phyloP scores from a whole-genome alignment of 2,888 invertebrate species.

The Busseola fusca region DNA sequence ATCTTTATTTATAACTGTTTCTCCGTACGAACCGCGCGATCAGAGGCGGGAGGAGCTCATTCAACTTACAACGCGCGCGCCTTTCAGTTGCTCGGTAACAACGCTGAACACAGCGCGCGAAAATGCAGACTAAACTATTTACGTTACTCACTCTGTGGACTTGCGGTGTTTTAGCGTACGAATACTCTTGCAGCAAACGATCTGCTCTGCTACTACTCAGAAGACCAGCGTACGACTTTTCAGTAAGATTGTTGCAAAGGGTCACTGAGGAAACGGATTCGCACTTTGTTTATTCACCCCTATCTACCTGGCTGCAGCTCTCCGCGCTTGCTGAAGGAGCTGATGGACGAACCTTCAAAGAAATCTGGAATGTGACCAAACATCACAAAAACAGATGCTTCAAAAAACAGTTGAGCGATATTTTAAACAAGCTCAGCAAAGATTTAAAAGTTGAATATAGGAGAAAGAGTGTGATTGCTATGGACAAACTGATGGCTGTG shows the following conservation, averaged over 20 bases:
- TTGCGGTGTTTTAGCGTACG: conserved; percentile 39
- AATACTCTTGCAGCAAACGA: conserved; percentile 66
- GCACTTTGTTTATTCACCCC: conserved; percentile 80
- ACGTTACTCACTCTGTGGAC: conserved; percentile 57
- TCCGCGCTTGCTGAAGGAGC: conserved; percentile 76
- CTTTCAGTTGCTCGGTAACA: conserved; percentile 17
- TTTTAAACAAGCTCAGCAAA: conserved; percentile 68
- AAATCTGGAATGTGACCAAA: conserved; percentile 74
- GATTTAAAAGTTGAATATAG: conserved; percentile 64
- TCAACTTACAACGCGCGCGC: conserved; percentile 52
- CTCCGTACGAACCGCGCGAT: conserved; percentile 6
- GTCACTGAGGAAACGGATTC: conserved; percentile 70
- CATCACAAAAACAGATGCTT: conserved; percentile 72
- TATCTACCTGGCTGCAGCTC: conserved; percentile 79
- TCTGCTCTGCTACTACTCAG: conserved; percentile 68
- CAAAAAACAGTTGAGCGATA: conserved; percentile 66
- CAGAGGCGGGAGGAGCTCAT: conserved; percentile 29
- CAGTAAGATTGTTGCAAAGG: conserved; percentile 73
- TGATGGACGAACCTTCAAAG: conserved; percentile 66
- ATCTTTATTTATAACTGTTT: conserved; percentile 55
- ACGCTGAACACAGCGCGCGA: conserved; percentile 43
- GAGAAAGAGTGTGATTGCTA: conserved; percentile 69
- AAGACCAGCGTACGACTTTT: conserved; percentile 75
- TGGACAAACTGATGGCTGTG: conserved; percentile 71
- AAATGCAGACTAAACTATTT: conserved; percentile 66